phyloP scores from a whole-genome alignment of 1,140 invertebrate genomes.

The Bombus fervidus region DNA sequence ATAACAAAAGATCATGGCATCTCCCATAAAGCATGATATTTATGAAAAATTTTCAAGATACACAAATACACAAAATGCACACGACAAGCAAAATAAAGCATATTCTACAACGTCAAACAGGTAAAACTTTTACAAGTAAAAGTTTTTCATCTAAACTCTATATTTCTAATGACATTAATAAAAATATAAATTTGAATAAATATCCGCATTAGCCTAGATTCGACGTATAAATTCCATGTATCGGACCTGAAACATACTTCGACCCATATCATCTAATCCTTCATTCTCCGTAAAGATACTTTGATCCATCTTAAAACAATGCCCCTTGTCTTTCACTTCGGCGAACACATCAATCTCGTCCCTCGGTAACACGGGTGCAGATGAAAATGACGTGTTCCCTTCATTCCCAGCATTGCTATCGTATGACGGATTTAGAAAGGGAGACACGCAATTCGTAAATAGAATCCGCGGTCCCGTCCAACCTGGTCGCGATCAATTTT shows the following conservation, averaged over 20 bases:
- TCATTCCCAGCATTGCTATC: slow-evolving; percentile 38
- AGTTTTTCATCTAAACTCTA: too few relatives aligned
- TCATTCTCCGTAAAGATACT: background rate
- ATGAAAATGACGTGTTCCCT: slow-evolving; percentile 47
- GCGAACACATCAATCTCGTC: slow-evolving; percentile 29
- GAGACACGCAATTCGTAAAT: slow-evolving; percentile 46
- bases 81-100: too few relatives aligned
- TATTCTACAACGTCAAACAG: too few relatives aligned
- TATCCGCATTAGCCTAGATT: background rate
- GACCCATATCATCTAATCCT: background rate
- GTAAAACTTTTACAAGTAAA: too few relatives aligned
- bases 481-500: slow-evolving; percentile 27
- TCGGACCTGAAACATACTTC: background rate
- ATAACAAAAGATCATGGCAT: too few relatives aligned
- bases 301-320: background rate
- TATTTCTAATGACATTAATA: too few relatives aligned
- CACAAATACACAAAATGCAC: too few relatives aligned
- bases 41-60: too few relatives aligned
- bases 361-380: slow-evolving; percentile 18
- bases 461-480: slow-evolving; percentile 24
- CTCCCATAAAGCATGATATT: too few relatives aligned
- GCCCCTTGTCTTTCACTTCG: background rate
- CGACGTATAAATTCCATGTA: background rate
- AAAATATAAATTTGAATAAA: too few relatives aligned
- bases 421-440: slow-evolving; percentile 51